Base-by-base conservation (phyloP, 2,797 vertebrate species). In the Siniperca scherzeri region DNA sequence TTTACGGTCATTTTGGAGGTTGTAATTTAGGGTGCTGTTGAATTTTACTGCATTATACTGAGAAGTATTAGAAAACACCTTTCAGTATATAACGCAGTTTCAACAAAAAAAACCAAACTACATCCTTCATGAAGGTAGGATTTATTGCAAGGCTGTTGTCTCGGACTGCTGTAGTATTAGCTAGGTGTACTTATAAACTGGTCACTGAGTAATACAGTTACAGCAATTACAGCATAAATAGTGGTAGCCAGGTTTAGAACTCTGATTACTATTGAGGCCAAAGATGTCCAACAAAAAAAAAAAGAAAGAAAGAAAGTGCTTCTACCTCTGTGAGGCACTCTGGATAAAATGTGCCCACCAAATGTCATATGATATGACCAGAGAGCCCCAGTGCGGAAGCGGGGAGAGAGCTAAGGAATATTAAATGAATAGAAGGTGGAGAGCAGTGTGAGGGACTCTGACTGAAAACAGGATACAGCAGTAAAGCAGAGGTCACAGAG, bases 381-480 rank as follows among this genome's bases (percentile, higher is more conserved):
- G 68, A 83, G 80, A 92, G 87, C 82, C 88, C 69, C 82, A 70
- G 73, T 78, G 80, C 78, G 78, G 89, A 92, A 90, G 77, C 48
- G 0, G 69, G 82, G 73, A 83, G 84, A 36, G 64, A 80, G 81
- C 71, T 46, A 30, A 89, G 83, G 82, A 92, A 89, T 90, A 91
- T 89, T 66, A 85, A 88, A 86, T 89, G 82, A 91, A 93, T 81
- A 86, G 90, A 74, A 88, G 89, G 87, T 82, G 82, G 85, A 80
- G 70, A 80, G 82, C 81, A 14, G 56, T 48, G 62, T n/a, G 70
- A 80, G 82, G 76, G 82, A 70, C 66, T 71, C 21, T 10, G 74
- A 77, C 78, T 92, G 77, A 95, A 94, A 94, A 94, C 93, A 94
- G 94, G 92, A 95, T 91, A 86, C 70, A 86, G 87, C 87, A 90